phyloP scores from a whole-genome alignment of 2,113 vertebrate species.

The Cebus imitator region DNA sequence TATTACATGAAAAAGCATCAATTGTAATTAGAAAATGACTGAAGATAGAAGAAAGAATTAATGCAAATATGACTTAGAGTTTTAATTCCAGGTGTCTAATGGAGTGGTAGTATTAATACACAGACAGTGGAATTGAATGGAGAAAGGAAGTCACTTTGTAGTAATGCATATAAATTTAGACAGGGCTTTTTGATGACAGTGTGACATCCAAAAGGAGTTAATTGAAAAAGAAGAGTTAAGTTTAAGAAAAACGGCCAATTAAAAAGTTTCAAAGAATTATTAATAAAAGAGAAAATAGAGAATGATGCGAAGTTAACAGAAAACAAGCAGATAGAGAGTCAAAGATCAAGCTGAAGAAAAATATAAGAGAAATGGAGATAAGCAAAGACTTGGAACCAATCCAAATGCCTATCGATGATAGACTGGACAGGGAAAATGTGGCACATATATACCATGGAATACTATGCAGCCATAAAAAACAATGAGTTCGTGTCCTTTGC shows the following conservation, averaged over 20 bases:
- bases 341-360: not conserved
- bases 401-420: too few species aligned
- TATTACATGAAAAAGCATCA: not conserved
- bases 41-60: not conserved
- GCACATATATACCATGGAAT: too few species aligned
- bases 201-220: not conserved
- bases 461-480: too few species aligned
- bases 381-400: too few species aligned
- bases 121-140: fast-evolving
- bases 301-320: not conserved
- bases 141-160: not conserved
- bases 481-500: too few species aligned
- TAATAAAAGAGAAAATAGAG: not conserved
- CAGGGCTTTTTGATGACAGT: not conserved
- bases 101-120: not conserved
- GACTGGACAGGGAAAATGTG: too few species aligned
- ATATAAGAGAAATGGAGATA: not conserved
- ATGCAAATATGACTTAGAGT: fast-evolving
- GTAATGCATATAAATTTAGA: not conserved
- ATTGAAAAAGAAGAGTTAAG: not conserved
- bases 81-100: not conserved
- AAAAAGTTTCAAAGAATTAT: not conserved
- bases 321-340: not conserved
- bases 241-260: not conserved
- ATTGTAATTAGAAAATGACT: not conserved